Evolutionary conservation across 2,888 invertebrate genomes (phyloP).

Genomic region (Agrochola lota): DNA sequence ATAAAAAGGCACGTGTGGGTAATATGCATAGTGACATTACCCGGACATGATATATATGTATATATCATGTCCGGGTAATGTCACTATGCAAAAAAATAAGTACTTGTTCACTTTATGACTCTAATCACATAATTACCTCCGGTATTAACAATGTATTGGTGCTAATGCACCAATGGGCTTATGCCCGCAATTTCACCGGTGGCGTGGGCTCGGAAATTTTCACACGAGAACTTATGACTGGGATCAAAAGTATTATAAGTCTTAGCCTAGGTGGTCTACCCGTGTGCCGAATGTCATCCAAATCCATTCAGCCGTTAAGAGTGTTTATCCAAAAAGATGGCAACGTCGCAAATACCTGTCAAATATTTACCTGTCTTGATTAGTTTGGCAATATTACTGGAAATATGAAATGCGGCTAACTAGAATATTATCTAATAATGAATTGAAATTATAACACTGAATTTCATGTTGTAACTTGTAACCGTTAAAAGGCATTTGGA

Average conservation of each 20-base stretch:
- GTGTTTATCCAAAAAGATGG: no score
- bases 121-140: conserved; percentile 30
- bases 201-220: neutral
- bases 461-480: no score
- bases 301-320: neutral
- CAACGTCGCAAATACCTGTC: no score
- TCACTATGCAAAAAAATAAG: neutral
- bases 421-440: no score
- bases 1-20: neutral
- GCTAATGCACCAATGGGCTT: neutral
- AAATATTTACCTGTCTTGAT: no score
- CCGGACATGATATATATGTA: neutral
- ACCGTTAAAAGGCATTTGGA: no score
- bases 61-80: no score
- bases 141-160: conserved; percentile 16
- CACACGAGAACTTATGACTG: neutral
- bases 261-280: neutral
- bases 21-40: neutral
- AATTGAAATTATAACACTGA: no score
- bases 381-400: no score
- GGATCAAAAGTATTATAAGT: neutral
- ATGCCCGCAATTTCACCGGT: neutral
- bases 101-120: neutral
- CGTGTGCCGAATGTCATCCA: neutral
- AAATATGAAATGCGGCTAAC: no score